Conservation (phyloP, 2,113 vertebrate species). For the Erythrolamprus reginae region DNA sequence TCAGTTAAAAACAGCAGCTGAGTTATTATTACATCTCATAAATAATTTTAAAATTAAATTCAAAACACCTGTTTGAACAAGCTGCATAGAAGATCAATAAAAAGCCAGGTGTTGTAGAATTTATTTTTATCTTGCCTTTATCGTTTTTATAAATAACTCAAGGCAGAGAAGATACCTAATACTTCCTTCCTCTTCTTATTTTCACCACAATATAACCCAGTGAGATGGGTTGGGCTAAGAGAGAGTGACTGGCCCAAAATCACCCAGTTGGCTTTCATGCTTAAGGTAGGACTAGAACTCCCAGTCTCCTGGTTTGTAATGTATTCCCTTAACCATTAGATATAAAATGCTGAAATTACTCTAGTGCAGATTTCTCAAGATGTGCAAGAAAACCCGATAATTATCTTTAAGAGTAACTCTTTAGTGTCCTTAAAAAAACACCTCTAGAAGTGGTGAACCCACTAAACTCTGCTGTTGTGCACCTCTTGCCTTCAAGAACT, state of each 20-base stretch:
- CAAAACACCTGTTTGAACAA: background rate
- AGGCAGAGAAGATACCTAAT: background rate
- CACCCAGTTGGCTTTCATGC: background rate
- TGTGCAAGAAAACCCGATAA: background rate
- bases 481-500: background rate
- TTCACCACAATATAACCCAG: background rate
- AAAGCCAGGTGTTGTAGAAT: background rate
- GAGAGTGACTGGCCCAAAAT: background rate
- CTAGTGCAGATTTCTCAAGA: background rate
- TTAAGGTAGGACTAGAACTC: background rate
- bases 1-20: background rate
- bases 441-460: background rate
- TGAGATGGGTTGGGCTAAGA: background rate
- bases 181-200: background rate
- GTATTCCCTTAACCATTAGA: background rate
- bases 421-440: background rate
- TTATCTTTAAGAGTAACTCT: background rate
- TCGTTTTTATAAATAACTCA: background rate
- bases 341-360: no score
- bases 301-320: background rate
- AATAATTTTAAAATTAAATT: background rate
- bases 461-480: background rate
- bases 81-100: background rate
- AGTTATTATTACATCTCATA: background rate
- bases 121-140: background rate